A percentile compares a stretch with the other conserved stretches of the same genome.
Evolutionary conservation across 2,797 vertebrate species (phyloP).

Genomic region (Sylvia borin): DNA sequence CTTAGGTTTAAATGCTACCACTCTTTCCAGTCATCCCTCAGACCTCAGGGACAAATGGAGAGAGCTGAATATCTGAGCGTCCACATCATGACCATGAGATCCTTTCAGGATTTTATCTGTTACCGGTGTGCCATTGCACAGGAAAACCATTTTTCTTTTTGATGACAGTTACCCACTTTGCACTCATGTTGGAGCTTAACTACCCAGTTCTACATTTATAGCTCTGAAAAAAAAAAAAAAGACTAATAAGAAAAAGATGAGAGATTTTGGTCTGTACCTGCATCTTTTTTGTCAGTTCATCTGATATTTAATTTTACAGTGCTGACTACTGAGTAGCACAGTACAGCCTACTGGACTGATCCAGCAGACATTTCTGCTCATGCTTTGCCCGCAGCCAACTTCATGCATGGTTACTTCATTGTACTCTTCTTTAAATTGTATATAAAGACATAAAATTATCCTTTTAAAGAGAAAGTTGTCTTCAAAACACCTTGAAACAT

Average conservation of each 20-base stretch:
- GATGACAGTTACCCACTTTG: neutral
- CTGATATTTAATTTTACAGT: neutral
- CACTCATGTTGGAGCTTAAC: neutral
- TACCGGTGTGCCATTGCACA: neutral
- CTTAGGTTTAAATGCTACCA: neutral
- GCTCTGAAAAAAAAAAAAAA: neutral
- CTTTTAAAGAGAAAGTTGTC: neutral
- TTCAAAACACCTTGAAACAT: neutral
- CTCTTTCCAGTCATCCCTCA: neutral
- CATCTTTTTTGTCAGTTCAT: neutral
- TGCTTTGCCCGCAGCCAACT: neutral
- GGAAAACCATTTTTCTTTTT: neutral
- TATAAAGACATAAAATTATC: neutral
- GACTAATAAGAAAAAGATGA: fast-evolving
- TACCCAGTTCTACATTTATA: fast-evolving
- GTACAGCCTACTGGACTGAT: neutral
- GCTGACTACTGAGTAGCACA: neutral
- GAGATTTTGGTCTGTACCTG: neutral
- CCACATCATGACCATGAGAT: neutral
- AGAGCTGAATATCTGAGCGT: neutral
- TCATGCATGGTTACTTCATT: neutral
- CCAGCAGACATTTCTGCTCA: neutral
- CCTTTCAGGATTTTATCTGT: neutral
- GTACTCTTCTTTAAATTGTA: neutral
- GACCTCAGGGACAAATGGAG: neutral